Conservation (phyloP, 2,113 vertebrate genomes). For the Callipepla californica region DNA sequence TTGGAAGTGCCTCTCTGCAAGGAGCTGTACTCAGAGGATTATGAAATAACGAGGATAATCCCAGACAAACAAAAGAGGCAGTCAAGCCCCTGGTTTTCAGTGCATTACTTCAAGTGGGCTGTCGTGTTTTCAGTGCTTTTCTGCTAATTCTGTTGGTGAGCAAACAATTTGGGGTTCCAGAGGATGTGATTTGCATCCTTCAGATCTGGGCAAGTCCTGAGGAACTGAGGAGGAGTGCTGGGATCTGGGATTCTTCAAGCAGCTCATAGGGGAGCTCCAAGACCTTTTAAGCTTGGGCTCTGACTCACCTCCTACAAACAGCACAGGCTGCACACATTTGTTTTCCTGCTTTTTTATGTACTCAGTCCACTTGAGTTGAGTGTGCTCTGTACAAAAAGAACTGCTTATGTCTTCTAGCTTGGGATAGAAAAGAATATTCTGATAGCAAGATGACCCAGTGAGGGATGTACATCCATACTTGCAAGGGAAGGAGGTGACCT, state of each 20-base stretch:
- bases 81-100: not conserved
- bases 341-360: not conserved
- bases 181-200: not conserved
- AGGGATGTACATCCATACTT: not conserved
- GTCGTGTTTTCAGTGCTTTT: not conserved
- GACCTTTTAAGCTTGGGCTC: not conserved
- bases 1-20: not conserved
- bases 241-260: not conserved
- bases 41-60: conserved; percentile 20
- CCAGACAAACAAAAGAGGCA: not conserved
- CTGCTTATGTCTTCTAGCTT: not conserved
- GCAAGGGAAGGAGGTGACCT: not conserved
- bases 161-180: not conserved
- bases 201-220: not conserved
- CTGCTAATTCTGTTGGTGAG: not conserved
- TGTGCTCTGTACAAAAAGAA: not conserved
- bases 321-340: rapidly evolving
- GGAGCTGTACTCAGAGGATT: conserved; percentile 16
- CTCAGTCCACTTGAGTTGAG: not conserved
- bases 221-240: not conserved
- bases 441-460: not conserved
- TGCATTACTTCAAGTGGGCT: not conserved
- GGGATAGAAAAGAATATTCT: not conserved
- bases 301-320: not conserved
- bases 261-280: not conserved